Percentiles rank a stretch among this genome's conserved stretches.
Evolutionary conservation across 2,888 invertebrate genomes (phyloP).

Genomic region (Psylliodes chrysocephalus): DNA sequence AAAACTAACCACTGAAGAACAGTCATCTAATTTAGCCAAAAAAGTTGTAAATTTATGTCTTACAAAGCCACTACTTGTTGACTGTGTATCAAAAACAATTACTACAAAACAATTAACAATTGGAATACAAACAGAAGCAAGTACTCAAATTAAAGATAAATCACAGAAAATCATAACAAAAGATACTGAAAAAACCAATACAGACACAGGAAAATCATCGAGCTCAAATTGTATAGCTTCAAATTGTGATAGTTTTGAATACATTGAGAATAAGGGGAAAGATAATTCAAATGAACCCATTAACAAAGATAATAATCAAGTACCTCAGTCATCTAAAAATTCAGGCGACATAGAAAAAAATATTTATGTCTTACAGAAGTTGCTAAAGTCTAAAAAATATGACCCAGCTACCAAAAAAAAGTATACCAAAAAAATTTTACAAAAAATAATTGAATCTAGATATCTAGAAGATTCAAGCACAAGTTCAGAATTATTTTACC

Average conservation of each 20-base stretch:
- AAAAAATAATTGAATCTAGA: conserved; percentile 69
- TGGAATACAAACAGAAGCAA: conserved; percentile 47
- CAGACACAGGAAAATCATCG: conserved; percentile 38
- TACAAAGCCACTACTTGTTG: conserved; percentile 54
- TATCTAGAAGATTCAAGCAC: conserved; percentile 70
- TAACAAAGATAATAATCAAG: not conserved
- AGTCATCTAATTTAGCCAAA: conserved; percentile 29
- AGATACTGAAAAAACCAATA: conserved; percentile 30
- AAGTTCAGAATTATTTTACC: conserved; percentile 66
- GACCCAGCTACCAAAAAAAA: conserved; percentile 71
- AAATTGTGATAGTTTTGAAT: conserved; percentile 76
- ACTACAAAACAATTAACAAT: conserved; percentile 32
- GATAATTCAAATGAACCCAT: not conserved
- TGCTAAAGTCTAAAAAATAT: conserved; percentile 70
- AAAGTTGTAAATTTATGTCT: conserved; percentile 51
- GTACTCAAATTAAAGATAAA: conserved; percentile 20
- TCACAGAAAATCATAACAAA: conserved; percentile 41
- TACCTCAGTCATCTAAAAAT: too few species aligned
- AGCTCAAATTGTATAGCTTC: conserved; percentile 45
- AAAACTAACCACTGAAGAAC: not conserved
- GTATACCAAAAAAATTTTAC: conserved; percentile 73
- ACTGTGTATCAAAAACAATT: conserved; percentile 47
- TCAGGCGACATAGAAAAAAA: conserved; percentile 71
- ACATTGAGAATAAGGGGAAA: conserved; percentile 15
- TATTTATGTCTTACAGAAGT: conserved; percentile 69